These are phyloP conservation scores for Erpetoichthys calabaricus DNA, from an alignment of 2,797 vertebrate genomes.

Conservation along the genomic window DNA sequence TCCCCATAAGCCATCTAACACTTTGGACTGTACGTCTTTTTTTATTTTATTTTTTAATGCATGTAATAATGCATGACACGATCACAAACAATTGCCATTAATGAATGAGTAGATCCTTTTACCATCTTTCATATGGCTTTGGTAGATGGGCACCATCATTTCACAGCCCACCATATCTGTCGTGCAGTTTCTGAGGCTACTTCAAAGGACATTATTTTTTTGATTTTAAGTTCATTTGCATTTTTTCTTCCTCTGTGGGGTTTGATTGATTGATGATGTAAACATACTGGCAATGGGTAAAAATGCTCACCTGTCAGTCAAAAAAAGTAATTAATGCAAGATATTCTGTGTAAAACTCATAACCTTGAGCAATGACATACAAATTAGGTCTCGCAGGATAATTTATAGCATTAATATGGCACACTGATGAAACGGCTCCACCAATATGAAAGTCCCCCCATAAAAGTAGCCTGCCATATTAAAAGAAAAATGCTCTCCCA, in stretches of 20 bases:
- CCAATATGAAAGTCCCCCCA: slow-evolving; percentile 9
- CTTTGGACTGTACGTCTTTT: no score
- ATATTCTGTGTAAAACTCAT: slow-evolving; percentile 25
- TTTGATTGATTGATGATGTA: slow-evolving; percentile 29
- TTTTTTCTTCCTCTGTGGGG: slow-evolving; percentile 30
- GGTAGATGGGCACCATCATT: no score
- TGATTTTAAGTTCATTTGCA: slow-evolving; percentile 29
- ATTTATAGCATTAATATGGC: slow-evolving; percentile 27
- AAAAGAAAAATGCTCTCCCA: no score
- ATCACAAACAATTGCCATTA: no score
- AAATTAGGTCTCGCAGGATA: slow-evolving; percentile 27
- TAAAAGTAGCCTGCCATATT: no score
- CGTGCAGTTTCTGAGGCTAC: slow-evolving; percentile 27
- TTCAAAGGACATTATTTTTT: slow-evolving; percentile 34
- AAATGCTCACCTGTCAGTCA: slow-evolving; percentile 27
- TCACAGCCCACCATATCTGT: no score
- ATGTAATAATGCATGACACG: no score
- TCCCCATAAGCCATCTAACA: no score
- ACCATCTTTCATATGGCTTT: no score
- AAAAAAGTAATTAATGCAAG: slow-evolving; percentile 28
- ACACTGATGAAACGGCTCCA: slow-evolving; percentile 20
- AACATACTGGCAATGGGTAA: slow-evolving; percentile 27
- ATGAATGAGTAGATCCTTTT: no score
- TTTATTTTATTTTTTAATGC: no score
- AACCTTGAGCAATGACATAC: slow-evolving; percentile 27